Conservation (phyloP, 2,113 vertebrate genomes). For the Hipposideros armiger region DNA sequence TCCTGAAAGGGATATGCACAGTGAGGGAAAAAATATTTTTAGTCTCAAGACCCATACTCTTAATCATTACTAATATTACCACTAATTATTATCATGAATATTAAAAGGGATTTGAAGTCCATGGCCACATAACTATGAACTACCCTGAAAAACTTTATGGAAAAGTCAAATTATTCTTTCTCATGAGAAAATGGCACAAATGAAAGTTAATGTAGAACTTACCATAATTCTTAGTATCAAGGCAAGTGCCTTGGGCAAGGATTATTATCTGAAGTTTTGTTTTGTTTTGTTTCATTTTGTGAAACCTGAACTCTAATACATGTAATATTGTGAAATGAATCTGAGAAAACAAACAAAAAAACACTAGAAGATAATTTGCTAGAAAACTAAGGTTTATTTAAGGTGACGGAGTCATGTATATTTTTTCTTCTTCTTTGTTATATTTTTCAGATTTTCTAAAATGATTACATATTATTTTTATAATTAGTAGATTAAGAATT, state of each 20-base stretch:
- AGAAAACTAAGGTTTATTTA: constrained; percentile 15
- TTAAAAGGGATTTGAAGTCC: neutral
- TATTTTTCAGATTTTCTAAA: constrained; percentile 36
- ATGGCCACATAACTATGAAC: neutral
- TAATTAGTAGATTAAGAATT: neutral
- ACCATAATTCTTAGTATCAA: neutral
- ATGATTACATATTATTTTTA: constrained; percentile 19
- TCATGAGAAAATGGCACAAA: neutral
- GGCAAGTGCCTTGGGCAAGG: neutral
- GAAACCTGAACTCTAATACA: neutral
- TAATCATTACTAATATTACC: neutral
- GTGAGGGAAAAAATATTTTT: neutral
- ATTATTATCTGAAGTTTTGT: neutral
- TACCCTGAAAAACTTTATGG: neutral
- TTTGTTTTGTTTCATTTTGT: neutral
- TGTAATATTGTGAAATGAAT: neutral
- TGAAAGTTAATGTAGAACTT: neutral
- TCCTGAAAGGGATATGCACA: neutral
- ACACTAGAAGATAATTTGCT: constrained; percentile 17
- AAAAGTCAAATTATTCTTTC: neutral
- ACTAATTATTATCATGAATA: neutral
- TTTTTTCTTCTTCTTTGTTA: constrained; percentile 24
- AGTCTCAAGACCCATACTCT: neutral
- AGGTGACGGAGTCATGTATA: neutral
- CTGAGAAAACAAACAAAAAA: neutral